Evolutionary conservation across 2,888 invertebrate genomes (phyloP), one percentile per base, ranked within the genome.

Genomic region (Latheticus oryzae): DNA sequence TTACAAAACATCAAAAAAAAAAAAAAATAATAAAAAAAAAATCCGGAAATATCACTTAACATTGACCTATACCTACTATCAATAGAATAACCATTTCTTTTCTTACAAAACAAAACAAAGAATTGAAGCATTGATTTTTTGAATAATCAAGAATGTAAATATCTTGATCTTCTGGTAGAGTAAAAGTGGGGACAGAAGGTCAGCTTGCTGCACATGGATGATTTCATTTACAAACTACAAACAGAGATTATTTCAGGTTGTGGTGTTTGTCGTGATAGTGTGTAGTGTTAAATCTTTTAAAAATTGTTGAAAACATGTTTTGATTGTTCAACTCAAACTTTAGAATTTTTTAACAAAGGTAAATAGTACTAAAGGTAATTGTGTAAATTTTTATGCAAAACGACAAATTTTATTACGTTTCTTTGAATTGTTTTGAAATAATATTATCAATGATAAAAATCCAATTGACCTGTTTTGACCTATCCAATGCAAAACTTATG

Each of bases 121-220:
- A 21, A 21, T 21, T 21, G 21, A 5, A 21, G 21, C 5, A 21
- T 8, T 26, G 9, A 26, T 26, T 26, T 9, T 9, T 8, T 7
- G 26, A 26, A 26, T 8, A 9, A 3, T 2, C 26, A 9, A 26
- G 26, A 26, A 26, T 4, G 7, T 26, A 26, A 3, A 26, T 9
- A 7, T 26, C n/a, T 3, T 2, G 3, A 26, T 26, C 9, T 32
- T 13, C n/a, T n/a, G n/a, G n/a, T n/a, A n/a, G n/a, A 33, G 28
- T 26, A 23, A 37, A 45, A 54, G 53, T 54, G 53, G 53, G 53
- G 53, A 45, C 28, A 23, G 53, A 54, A 54, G 53, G 53, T 54
- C 53, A 54, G 52, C 42, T 52, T 45, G 53, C 45, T 54, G 45
- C 53, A 54, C 53, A 54, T 54, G 53, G 53, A 43, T n/a, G n/a